Percentiles rank a stretch among this genome's conserved stretches.
phyloP scores from a whole-genome alignment of 2,888 invertebrate species.

The Meliscaeva auricollis region DNA sequence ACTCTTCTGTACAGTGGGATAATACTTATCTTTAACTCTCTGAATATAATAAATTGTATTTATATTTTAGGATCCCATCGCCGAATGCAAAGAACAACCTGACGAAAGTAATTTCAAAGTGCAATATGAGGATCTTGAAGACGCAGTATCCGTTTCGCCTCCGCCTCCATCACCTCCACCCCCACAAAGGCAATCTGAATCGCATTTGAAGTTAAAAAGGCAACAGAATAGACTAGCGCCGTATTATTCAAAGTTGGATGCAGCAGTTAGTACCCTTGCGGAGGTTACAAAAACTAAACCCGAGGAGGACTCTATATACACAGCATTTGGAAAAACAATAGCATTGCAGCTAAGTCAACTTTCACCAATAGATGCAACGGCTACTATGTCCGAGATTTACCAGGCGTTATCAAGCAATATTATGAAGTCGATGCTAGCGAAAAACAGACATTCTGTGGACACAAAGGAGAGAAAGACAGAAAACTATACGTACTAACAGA shows the following conservation, averaged over 20 bases:
- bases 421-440: conserved; percentile 20
- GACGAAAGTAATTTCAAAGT: background rate
- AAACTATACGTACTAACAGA: background rate
- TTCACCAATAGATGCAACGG: conserved; percentile 61
- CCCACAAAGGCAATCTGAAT: background rate
- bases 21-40: background rate
- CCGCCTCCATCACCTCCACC: background rate
- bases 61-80: conserved; percentile 10
- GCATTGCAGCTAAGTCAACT: conserved; percentile 69
- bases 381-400: conserved; percentile 66
- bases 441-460: background rate
- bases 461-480: background rate
- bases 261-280: background rate
- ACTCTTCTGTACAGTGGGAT: background rate
- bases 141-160: background rate
- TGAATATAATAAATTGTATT: background rate
- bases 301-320: conserved; percentile 54
- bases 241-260: background rate
- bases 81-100: background rate
- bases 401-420: conserved; percentile 34
- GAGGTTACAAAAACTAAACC: conserved; percentile 18
- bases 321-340: conserved; percentile 71
- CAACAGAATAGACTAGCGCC: background rate
- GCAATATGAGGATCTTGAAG: background rate
- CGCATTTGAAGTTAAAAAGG: background rate